Base-by-base conservation (phyloP, 2,888 invertebrate genomes). In the Eupithecia subfuscata region DNA sequence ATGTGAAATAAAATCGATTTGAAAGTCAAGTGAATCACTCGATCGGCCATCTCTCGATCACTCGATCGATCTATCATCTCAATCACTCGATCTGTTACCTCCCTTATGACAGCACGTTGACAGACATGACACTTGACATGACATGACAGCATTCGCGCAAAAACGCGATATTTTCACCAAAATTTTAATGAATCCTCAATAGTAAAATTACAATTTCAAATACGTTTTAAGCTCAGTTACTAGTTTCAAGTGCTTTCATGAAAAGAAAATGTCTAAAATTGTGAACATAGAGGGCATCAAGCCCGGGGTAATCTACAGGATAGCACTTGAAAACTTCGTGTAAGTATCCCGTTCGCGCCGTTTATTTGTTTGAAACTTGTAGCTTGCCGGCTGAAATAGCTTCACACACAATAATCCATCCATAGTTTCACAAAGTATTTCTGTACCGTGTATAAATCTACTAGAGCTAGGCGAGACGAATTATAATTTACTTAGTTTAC, bases 251-350 rank as follows among this genome's bases (percentile, higher is more conserved):
- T 30, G 48, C 56, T 40, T 45, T 18, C 1, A 75, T 76, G 48
- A 74, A 25, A 79, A 11, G 45, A 75, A 89, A 80, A 94, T 94
- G 94, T 90, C 92, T 56, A 86, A 87, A 83, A 80, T 91, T 48
- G 75, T 84, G 16, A 93, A 92, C 76, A 86, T 81, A 7, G 83
- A 86, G 63, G 89, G 86, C 74, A 75, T 85, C 52, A 86, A 84
- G 82, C 86, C 95, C 43, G 96, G 96, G 67, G 90, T 92, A 75
- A 96, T 96, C 78, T 89, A 95, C 82, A 92, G 96, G 84, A 95
- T 96, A 79, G 91, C 95, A 30, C 92, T 96, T 37, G 92, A 91
- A 88, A 95, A 96, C 86, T 96, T 96, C 82, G 95, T 96, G 95
- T 96, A 88, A 92, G 95, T 95, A 72, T 68, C 9, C 18, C 3